Evolutionary conservation across 2,888 invertebrate species (phyloP), one percentile per base, ranked within the genome.

Genomic region (Physocephala rufipes): DNA sequence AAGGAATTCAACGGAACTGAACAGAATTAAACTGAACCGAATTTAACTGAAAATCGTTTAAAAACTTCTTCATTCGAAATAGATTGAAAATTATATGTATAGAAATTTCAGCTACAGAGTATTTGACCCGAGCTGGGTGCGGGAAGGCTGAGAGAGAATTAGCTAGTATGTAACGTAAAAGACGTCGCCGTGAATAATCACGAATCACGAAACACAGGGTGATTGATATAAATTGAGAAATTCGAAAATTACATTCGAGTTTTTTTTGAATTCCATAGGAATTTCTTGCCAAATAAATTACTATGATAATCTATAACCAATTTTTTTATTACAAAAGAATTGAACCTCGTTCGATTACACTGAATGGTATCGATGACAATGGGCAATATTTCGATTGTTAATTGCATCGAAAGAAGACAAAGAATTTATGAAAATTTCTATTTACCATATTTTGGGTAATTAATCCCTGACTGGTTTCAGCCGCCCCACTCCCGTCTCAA

Each of bases 401-500:
- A 30, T 24, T 51, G 74, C 71, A 70, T 75, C 36, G 47, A 70
- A 65, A 69, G 68, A 70, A 75, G 73, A 67, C 21, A 66, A 63
- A 61, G 49, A 65, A 74, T 67, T n/a, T 71, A 51, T 28, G 36
- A 55, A 51, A 24, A 62, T 19, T 73, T 79, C 81, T 86, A 86
- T 84, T 86, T 86, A 86, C 86, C 86, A 86, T 86, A 85, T 86
- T 86, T 86, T 86, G 86, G 85, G 86, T 86, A 85, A 86, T 86
- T 85, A 86, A 84, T 84, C 86, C 86, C 86, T 86, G 86, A 86
- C 86, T 86, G 84, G 86, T 86, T 85, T 86, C 86, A 86, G 86
- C 86, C 86, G 86, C 86, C 86, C 86, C 86, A 86, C 84, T 86
- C 86, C 86, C 86, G 86, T 86, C 86, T 86, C 86, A 86, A 86